Percentiles rank a stretch among this genome's conserved stretches.
Evolutionary conservation across 1,140 invertebrate species (phyloP).

Genomic region (Augochlora pura): DNA sequence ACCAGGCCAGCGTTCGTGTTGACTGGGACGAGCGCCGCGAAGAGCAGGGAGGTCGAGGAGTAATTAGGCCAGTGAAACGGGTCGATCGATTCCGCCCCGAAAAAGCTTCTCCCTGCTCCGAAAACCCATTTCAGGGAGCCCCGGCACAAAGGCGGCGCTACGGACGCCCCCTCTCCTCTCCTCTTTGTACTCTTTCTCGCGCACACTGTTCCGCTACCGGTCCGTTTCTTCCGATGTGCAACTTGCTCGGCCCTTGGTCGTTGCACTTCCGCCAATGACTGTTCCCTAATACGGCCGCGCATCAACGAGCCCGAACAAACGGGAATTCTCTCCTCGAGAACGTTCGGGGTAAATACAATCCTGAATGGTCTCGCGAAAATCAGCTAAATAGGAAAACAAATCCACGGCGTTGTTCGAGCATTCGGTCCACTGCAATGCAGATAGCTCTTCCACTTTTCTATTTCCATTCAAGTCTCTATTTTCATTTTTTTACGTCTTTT

Average conservation of each 20-base stretch:
- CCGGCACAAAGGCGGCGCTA: background rate
- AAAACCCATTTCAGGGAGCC: constrained; percentile 27
- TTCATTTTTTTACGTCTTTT: too few species aligned
- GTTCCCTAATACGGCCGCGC: too few species aligned
- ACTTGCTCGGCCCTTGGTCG: background rate
- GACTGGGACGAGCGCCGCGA: background rate
- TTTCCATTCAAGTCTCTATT: too few species aligned
- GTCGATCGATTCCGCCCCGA: constrained; percentile 35
- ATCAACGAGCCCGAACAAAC: too few species aligned
- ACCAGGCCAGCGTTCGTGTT: background rate
- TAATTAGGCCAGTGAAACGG: constrained; percentile 47
- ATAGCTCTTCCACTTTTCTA: too few species aligned
- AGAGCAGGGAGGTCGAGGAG: constrained; percentile 10
- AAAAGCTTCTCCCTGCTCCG: constrained; percentile 30
- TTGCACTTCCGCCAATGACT: background rate
- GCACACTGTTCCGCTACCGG: background rate
- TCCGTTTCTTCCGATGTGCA: background rate
- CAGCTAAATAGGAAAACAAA: too few species aligned
- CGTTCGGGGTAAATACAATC: too few species aligned
- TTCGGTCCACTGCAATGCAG: too few species aligned
- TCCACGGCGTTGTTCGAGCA: background rate
- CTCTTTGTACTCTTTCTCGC: background rate
- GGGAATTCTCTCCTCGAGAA: background rate
- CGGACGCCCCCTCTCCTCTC: background rate
- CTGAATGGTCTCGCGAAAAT: too few species aligned